A percentile compares a stretch with the other conserved stretches of the same genome.
Conservation (phyloP, 2,888 invertebrate genomes). For the Cosmopolites sordidus region DNA sequence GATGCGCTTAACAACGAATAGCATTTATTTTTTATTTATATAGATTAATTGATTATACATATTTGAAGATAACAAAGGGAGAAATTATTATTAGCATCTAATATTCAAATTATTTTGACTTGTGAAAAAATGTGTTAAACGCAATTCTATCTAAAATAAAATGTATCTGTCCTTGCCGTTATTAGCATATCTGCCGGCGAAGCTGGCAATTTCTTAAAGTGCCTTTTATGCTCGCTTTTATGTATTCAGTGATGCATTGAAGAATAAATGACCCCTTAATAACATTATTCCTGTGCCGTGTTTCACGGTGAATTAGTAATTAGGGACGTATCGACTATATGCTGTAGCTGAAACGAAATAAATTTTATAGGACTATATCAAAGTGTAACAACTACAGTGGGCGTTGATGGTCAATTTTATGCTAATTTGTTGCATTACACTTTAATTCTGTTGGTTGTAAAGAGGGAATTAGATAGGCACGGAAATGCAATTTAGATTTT, state of each 20-base stretch:
- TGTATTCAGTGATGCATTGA: conserved; percentile 19
- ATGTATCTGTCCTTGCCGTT: conserved; percentile 12
- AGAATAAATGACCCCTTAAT: conserved; percentile 22
- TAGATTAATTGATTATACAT: no score
- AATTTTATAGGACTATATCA: neutral
- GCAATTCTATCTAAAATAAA: conserved; percentile 12
- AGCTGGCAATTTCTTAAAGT: conserved; percentile 13
- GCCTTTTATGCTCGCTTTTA: conserved; percentile 22
- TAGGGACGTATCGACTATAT: conserved; percentile 5
- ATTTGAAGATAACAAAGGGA: no score
- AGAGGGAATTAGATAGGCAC: no score
- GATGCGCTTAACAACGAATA: no score
- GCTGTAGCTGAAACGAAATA: conserved; percentile 12
- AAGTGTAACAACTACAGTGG: neutral
- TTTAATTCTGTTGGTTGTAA: neutral
- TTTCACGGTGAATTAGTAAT: conserved; percentile 19
- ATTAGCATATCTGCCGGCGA: conserved; percentile 16
- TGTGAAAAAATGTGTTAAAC: conserved; percentile 6
- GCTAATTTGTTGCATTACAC: neutral
- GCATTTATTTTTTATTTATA: no score
- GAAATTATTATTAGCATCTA: no score
- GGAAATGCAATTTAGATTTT: no score
- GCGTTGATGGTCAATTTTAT: neutral
- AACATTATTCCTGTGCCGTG: conserved; percentile 16
- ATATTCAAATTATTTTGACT: no score